Base-by-base conservation (phyloP, 2,113 vertebrate species). In the Menura novaehollandiae region DNA sequence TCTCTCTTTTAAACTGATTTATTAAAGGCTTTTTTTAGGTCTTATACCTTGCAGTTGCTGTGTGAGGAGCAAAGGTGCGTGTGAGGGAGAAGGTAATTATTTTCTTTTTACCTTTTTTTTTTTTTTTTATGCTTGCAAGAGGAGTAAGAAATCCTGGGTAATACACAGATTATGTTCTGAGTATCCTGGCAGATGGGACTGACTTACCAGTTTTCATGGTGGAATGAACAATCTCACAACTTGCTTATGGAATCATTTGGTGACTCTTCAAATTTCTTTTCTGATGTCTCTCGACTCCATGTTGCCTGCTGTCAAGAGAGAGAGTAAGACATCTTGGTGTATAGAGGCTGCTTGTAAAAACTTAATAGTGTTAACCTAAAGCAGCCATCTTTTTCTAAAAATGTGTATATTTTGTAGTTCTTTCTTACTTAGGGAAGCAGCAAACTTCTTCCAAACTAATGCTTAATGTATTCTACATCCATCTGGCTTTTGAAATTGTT, bases 401-500 rank as follows among this genome's bases (percentile, higher is more conserved):
- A 43, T 15, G 2, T 24, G 24, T 60, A 15, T 64, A 7, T 72
- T 84, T 68, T 49, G 35, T 80, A 32, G 39, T 19, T 74, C 41
- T 91, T 81, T n/a, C 10, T 71, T 58, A 33, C 16, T 64, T 66
- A 19, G 37, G 1, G 4, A 81, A 74, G 32, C 22, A 68, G 77
- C n/a, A 63, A 37, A 74, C 9, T 80, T 77, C 39, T 81, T 82
- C 37, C 8, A 30, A 66, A 72, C 20, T 27, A 64, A 53, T 7
- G 6, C 21, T 77, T 85, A 44, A 55, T 72, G 73, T 78, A 8
- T 32, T 87, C 51, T 84, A n/a, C 82, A 85, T 68, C 26, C 41
- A 68, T 88, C 69, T 60, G 73, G 64, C 74, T 93, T 95, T 86
- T 94, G 85, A 52, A 90, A 75, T 77, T 68, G 76, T 95, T 94